phyloP scores from a whole-genome alignment of 1,140 invertebrate species.

The Pentalonia nigronervosa region DNA sequence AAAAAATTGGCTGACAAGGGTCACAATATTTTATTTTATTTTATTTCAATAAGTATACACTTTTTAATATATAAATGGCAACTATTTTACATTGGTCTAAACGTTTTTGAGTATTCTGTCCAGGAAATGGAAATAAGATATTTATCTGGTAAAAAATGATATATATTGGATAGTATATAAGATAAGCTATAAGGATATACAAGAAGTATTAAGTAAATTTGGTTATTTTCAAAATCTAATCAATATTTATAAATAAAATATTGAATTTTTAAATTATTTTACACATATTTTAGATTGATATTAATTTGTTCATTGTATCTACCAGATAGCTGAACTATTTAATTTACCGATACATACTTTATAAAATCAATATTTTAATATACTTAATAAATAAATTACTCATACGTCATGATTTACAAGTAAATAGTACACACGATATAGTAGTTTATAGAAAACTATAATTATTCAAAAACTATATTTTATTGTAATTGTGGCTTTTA shows the following conservation, averaged over 20 bases:
- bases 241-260: neutral
- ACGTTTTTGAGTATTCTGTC: constrained; percentile 1
- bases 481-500: neutral
- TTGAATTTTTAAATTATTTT: neutral
- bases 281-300: neutral
- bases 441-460: neutral
- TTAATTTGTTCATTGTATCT: neutral
- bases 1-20: neutral
- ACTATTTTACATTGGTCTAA: neutral
- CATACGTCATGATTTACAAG: neutral
- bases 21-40: constrained; percentile 10
- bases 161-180: neutral
- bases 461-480: neutral
- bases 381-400: neutral
- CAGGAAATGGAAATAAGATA: neutral
- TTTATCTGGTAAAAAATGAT: neutral
- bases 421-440: neutral
- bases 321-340: neutral
- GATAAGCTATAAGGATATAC: neutral
- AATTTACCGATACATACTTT: neutral
- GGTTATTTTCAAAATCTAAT: neutral
- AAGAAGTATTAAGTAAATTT: neutral
- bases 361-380: neutral
- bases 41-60: neutral
- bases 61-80: constrained; percentile 29